These are phyloP conservation scores for Muraenolepis orangiensis DNA, from an alignment of 2,797 vertebrate species.

Conservation along the genomic window DNA sequence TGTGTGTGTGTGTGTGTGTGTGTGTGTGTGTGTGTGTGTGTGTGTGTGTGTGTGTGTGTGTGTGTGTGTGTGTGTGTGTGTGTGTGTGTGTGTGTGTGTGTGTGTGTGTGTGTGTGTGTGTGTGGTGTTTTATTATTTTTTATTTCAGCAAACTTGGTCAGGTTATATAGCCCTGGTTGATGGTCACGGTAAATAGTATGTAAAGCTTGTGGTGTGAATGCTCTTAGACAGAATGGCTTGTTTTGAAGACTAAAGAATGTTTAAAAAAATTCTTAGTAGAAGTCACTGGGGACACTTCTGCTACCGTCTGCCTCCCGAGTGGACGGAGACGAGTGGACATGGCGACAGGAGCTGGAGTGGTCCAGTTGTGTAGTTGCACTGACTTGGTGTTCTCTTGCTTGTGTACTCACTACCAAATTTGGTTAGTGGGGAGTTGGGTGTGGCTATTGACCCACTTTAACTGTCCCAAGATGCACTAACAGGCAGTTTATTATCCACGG, in stretches of 20 bases:
- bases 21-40: no score
- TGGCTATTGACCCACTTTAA: constrained; percentile 59
- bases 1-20: no score
- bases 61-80: no score
- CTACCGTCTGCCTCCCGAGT: constrained; percentile 48
- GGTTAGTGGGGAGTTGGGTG: constrained; percentile 46
- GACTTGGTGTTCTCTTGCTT: constrained; percentile 64
- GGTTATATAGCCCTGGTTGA: constrained; percentile 71
- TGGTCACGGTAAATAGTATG: constrained; percentile 69
- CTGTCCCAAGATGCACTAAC: constrained; percentile 75
- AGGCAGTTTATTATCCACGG: constrained; percentile 69
- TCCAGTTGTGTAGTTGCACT: constrained; percentile 72
- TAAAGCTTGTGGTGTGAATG: constrained; percentile 73
- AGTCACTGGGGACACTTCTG: constrained; percentile 68
- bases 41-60: no score
- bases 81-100: no score
- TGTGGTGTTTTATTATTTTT: constrained; percentile 31
- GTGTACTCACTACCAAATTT: constrained; percentile 52
- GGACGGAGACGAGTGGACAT: constrained; percentile 46
- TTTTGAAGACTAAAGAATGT: constrained; percentile 82
- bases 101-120: no score
- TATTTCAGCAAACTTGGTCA: constrained; percentile 66
- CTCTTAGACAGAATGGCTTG: constrained; percentile 68
- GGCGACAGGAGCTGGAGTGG: constrained; percentile 27
- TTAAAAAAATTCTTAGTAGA: constrained; percentile 60